Conservation (phyloP, 2,888 invertebrate species). For the Prionchulus punctatus region DNA sequence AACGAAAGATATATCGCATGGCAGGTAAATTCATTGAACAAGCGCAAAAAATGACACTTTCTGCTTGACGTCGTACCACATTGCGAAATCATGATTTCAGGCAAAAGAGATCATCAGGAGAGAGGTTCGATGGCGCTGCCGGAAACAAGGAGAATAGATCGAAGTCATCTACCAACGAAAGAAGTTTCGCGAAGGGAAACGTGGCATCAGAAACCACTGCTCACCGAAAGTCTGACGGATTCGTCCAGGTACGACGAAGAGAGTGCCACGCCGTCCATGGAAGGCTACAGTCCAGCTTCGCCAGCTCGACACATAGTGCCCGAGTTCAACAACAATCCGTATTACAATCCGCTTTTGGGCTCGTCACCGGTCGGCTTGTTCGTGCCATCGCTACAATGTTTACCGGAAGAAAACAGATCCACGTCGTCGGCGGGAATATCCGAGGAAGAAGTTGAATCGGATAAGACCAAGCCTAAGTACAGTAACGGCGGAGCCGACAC, state of each 20-base stretch:
- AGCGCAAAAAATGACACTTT: no score
- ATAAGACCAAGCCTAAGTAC: no score
- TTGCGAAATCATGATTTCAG: no score
- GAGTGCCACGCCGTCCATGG: background rate
- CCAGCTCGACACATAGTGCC: background rate
- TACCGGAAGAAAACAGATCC: background rate
- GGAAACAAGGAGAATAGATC: background rate
- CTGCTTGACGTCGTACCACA: no score
- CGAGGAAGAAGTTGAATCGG: no score
- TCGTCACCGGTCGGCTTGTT: background rate
- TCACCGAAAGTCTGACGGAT: background rate
- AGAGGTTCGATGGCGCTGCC: background rate
- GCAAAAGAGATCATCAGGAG: no score
- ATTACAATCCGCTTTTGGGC: background rate
- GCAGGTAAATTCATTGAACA: slow-evolving; percentile 47
- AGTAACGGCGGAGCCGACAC: no score
- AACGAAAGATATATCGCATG: slow-evolving; percentile 75
- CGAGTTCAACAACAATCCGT: no score
- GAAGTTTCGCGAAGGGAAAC: background rate
- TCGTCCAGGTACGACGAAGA: background rate
- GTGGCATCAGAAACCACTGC: background rate
- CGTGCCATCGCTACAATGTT: background rate
- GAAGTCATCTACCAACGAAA: no score
- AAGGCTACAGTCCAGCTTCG: background rate
- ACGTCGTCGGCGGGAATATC: no score